Percentiles rank a stretch among this genome's conserved stretches.
Conservation (phyloP, 2,888 invertebrate species). For the Caenorhabditis sp. region DNA sequence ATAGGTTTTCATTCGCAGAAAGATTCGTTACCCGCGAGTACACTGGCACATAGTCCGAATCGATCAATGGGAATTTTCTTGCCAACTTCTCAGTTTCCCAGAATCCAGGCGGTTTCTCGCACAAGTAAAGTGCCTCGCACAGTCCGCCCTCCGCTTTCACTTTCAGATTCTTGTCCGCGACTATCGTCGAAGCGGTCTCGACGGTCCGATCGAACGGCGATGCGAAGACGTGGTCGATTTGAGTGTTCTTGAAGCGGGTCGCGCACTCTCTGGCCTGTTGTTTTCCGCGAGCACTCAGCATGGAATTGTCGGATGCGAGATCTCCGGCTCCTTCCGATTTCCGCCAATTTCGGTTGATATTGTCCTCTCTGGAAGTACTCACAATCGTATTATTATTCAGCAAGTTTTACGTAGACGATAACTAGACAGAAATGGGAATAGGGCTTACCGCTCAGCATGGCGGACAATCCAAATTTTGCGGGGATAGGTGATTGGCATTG, state of each 20-base stretch:
- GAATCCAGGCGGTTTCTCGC: conserved; percentile 71
- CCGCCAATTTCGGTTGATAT: conserved; percentile 62
- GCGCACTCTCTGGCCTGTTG: conserved; percentile 71
- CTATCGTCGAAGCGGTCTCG: conserved; percentile 72
- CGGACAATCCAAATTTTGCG: conserved; percentile 74
- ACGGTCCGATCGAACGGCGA: conserved; percentile 77
- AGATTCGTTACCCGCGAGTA: conserved; percentile 60
- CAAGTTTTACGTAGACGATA: not conserved
- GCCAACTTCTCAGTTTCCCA: conserved; percentile 68
- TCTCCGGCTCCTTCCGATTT: conserved; percentile 44
- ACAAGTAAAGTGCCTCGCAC: conserved; percentile 74
- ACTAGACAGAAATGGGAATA: not conserved
- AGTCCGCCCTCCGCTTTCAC: conserved; percentile 77
- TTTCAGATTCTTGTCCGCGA: conserved; percentile 61
- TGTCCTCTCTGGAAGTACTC: conserved; percentile 60
- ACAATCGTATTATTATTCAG: no score
- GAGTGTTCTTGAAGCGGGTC: conserved; percentile 66
- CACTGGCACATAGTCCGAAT: conserved; percentile 70
- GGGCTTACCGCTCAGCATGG: conserved; percentile 74
- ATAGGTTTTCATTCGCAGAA: not conserved
- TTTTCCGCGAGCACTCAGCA: conserved; percentile 70
- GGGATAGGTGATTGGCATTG: conserved; percentile 61
- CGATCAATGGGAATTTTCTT: conserved; percentile 69
- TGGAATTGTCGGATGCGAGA: conserved; percentile 73
- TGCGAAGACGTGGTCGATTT: conserved; percentile 71